Conservation (phyloP, 1,140 invertebrate genomes). For the Micrasema longulum region DNA sequence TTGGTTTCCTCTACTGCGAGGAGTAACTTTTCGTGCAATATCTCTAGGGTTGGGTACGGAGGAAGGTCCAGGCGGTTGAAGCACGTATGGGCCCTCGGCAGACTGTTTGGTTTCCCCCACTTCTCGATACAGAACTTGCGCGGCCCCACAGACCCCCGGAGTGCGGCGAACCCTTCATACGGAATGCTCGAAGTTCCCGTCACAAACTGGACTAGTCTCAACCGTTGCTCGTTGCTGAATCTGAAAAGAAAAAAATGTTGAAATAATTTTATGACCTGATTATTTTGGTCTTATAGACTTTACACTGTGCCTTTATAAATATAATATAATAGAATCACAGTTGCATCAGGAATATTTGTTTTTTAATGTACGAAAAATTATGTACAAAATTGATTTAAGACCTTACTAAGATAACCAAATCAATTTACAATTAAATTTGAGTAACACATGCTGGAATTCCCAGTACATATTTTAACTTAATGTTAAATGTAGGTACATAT, state of each 20-base stretch:
- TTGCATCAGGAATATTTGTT: too few species aligned
- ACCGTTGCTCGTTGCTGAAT: conserved; percentile 94
- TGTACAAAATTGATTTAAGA: too few species aligned
- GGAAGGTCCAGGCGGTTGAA: conserved; percentile 97
- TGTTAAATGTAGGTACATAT: too few species aligned
- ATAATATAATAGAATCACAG: too few species aligned
- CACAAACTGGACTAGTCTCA: conserved; percentile 94
- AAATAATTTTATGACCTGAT: background rate
- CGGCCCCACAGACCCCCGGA: conserved; percentile 94
- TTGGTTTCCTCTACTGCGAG: conserved; percentile 97
- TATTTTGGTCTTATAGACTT: background rate
- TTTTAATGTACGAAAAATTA: too few species aligned
- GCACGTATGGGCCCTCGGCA: conserved; percentile 96
- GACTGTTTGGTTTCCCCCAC: conserved; percentile 94
- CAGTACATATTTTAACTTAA: too few species aligned
- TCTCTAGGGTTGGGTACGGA: conserved; percentile 92
- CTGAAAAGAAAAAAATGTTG: conserved; percentile 58
- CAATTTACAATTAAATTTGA: too few species aligned
- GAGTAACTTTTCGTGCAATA: conserved; percentile 93
- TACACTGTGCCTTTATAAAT: too few species aligned
- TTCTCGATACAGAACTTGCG: conserved; percentile 98
- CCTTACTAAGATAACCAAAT: too few species aligned
- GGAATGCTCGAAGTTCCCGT: conserved; percentile 98
- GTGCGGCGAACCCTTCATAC: conserved; percentile 95
- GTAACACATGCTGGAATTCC: too few species aligned